A percentile compares a stretch with the other conserved stretches of the same genome.
Evolutionary conservation across 2,888 invertebrate genomes (phyloP).

Genomic region (Pyrocoelia pectoralis): DNA sequence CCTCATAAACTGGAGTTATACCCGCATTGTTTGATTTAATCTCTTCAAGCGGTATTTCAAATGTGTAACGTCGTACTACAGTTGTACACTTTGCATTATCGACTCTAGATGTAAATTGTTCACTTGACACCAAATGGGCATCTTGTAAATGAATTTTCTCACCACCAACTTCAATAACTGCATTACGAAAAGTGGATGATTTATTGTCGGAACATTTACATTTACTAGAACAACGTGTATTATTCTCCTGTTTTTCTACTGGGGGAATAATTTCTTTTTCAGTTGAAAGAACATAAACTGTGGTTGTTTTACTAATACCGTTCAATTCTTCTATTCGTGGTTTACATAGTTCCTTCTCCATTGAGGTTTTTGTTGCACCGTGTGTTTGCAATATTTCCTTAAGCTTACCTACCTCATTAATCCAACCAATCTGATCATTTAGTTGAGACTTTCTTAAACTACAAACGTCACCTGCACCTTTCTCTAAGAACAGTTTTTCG

Average conservation of each 20-base stretch:
- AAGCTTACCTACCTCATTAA: no score
- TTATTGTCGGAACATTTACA: neutral
- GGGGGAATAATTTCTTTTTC: constrained; percentile 27
- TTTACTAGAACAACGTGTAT: neutral
- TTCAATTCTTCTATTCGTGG: constrained; percentile 32
- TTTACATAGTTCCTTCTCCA: constrained; percentile 12
- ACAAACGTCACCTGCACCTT: constrained; percentile 33
- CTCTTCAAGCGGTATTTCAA: constrained; percentile 27
- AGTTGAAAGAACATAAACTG: constrained; percentile 50
- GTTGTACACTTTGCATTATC: constrained; percentile 1
- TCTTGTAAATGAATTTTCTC: constrained; percentile 17
- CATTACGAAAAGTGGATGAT: neutral
- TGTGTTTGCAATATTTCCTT: constrained; percentile 57
- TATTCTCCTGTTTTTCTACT: neutral
- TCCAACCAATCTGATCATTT: constrained; percentile 68
- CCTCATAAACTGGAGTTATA: no score
- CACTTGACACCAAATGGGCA: constrained; percentile 17
- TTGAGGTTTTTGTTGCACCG: neutral
- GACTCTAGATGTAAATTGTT: constrained; percentile 6
- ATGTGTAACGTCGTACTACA: constrained; percentile 26
- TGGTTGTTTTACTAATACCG: constrained; percentile 45
- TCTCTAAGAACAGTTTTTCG: constrained; percentile 59
- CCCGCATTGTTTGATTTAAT: no score
- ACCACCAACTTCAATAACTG: neutral
- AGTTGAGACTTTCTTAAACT: constrained; percentile 58